Evolutionary conservation across 1,140 invertebrate species (phyloP).

Genomic region (Campoletis sonorensis): DNA sequence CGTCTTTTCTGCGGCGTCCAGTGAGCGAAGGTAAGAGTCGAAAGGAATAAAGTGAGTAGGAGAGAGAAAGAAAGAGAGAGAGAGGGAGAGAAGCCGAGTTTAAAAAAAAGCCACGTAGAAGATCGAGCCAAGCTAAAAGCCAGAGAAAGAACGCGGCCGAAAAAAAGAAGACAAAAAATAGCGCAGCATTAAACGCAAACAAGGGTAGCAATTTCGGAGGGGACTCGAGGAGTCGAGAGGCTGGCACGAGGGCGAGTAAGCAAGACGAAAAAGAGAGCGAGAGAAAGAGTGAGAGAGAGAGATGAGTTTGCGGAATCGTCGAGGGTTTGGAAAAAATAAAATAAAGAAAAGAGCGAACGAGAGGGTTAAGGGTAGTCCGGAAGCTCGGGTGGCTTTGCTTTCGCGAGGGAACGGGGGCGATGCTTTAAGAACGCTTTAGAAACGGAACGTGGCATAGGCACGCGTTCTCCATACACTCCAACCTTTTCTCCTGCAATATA

Average conservation of each 20-base stretch:
- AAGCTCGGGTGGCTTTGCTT: conserved; percentile 21
- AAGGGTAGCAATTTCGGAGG: conserved; percentile 72
- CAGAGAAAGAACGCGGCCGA: conserved; percentile 45
- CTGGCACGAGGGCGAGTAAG: conserved; percentile 45
- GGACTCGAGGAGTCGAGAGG: conserved; percentile 68
- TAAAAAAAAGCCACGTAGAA: conserved; percentile 9
- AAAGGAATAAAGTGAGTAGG: not conserved
- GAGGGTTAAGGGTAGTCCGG: conserved; percentile 62
- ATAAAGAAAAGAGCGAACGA: conserved; percentile 51
- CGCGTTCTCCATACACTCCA: conserved; percentile 8
- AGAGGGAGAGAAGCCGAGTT: too few species aligned
- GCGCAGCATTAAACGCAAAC: conserved; percentile 71
- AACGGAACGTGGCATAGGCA: conserved; percentile 57
- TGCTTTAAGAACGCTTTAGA: conserved; percentile 72
- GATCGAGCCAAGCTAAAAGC: conserved; percentile 40
- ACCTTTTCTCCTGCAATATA: conserved; percentile 19
- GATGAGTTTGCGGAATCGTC: conserved; percentile 37
- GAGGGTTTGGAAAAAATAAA: conserved; percentile 29
- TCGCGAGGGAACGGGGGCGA: conserved; percentile 22
- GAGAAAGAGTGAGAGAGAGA: conserved; percentile 51
- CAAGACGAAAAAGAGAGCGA: conserved; percentile 54
- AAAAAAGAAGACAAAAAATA: conserved; percentile 69
- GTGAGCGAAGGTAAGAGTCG: conserved; percentile 12
- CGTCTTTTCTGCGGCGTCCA: conserved; percentile 30
- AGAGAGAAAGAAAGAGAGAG: conserved; percentile 28